Evolutionary conservation across 2,113 vertebrate species (phyloP).

Genomic region (Probosciger aterrimus): DNA sequence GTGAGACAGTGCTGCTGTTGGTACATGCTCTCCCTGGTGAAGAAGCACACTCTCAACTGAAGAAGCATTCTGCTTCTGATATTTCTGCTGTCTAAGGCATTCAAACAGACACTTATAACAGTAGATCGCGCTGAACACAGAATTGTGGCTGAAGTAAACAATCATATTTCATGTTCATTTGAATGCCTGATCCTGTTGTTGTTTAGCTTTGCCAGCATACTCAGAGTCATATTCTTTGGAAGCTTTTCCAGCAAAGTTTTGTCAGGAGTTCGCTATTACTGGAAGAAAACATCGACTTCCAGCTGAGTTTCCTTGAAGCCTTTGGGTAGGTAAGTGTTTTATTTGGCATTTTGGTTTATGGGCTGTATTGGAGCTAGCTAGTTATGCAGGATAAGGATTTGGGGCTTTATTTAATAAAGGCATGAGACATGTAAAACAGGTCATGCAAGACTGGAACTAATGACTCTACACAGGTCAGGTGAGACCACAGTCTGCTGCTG

Average conservation of each 20-base stretch:
- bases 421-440: not conserved
- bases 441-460: not conserved
- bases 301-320: not conserved
- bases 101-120: not conserved
- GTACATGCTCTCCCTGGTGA: not conserved
- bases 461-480: not conserved
- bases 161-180: not conserved
- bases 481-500: not conserved
- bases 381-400: not conserved
- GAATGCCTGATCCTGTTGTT: not conserved
- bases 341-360: not conserved
- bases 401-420: not conserved
- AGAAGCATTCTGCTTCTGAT: not conserved
- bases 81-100: not conserved
- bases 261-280: not conserved
- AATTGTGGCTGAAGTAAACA: not conserved
- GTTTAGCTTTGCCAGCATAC: not conserved
- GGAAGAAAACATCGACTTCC: not conserved
- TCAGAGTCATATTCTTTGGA: not conserved
- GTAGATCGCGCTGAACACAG: not conserved
- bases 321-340: slow-evolving; percentile 35
- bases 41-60: not conserved
- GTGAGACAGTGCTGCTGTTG: not conserved
- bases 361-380: not conserved
- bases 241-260: not conserved